Evolutionary conservation across 2,888 invertebrate genomes (phyloP).

Genomic region (Chydorus sphaericus): DNA sequence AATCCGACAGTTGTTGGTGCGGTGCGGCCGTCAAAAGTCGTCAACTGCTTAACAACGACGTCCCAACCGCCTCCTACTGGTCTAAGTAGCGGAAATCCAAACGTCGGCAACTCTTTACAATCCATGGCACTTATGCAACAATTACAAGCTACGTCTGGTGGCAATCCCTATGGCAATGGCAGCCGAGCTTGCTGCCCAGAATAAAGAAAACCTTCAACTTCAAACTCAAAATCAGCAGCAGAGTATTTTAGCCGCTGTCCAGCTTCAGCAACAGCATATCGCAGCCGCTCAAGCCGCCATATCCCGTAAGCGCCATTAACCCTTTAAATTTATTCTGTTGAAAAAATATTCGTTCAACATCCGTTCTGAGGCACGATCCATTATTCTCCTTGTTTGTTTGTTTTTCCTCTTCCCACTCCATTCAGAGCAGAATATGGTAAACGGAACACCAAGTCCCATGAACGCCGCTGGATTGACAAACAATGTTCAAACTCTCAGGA

Average conservation of each 20-base stretch:
- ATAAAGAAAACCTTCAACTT: not conserved
- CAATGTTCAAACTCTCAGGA: not conserved
- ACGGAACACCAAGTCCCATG: not conserved
- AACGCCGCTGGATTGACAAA: not conserved
- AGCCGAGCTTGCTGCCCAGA: not conserved
- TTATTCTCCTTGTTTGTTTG: not conserved
- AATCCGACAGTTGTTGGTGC: no score
- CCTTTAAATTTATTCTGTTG: not conserved
- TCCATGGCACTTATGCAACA: not conserved
- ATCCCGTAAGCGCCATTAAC: not conserved
- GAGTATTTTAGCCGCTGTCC: not conserved
- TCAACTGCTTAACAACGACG: no score
- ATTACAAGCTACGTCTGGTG: not conserved
- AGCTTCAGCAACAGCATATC: not conserved
- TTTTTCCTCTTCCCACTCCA: not conserved
- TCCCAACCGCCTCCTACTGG: no score
- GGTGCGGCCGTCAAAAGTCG: no score
- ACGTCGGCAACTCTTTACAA: not conserved
- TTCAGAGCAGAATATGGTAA: conserved; percentile 1
- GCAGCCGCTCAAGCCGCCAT: not conserved
- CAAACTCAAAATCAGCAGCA: not conserved
- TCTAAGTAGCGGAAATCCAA: no score
- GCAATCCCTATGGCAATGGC: not conserved
- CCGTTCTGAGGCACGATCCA: not conserved
- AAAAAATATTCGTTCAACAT: not conserved